These are phyloP conservation scores for Drosophila prolongata DNA, from an alignment of 2,888 invertebrate genomes.

Conservation along the genomic window DNA sequence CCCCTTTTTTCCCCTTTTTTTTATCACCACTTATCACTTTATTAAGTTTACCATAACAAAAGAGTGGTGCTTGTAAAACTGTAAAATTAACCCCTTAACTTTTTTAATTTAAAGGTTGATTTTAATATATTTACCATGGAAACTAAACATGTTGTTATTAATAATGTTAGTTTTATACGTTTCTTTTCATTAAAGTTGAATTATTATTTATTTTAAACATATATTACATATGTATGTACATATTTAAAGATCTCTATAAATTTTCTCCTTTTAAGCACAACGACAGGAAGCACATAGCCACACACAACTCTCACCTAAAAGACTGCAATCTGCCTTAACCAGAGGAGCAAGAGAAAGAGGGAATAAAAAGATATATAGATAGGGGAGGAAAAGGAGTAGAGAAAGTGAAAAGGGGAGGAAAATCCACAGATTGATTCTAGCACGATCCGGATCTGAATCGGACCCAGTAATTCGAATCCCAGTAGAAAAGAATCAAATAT, in stretches of 20 bases:
- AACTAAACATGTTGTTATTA: too few species aligned
- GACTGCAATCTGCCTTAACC: slow-evolving; percentile 47
- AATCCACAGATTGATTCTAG: slow-evolving; percentile 9
- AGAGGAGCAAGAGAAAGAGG: slow-evolving; percentile 1
- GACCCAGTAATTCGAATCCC: not conserved
- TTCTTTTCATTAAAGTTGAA: too few species aligned
- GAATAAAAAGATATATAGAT: not conserved
- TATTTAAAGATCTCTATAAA: too few species aligned
- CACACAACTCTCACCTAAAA: slow-evolving; percentile 11
- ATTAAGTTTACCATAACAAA: slow-evolving; percentile 15
- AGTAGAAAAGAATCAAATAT: not conserved
- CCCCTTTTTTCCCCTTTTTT: too few species aligned
- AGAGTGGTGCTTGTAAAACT: slow-evolving; percentile 2
- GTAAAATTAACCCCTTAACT: slow-evolving; percentile 2
- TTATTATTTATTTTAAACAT: too few species aligned
- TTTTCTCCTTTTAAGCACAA: slow-evolving; percentile 1
- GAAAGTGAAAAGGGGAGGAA: not conserved
- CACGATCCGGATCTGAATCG: slow-evolving; percentile 2
- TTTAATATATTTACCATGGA: too few species aligned
- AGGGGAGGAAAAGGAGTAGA: not conserved
- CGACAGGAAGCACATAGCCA: not conserved
- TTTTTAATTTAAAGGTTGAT: too few species aligned
- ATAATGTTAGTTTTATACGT: too few species aligned
- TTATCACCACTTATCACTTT: not conserved
- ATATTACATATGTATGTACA: too few species aligned